phyloP scores from a whole-genome alignment of 2,113 vertebrate genomes.

The Egretta garzetta region DNA sequence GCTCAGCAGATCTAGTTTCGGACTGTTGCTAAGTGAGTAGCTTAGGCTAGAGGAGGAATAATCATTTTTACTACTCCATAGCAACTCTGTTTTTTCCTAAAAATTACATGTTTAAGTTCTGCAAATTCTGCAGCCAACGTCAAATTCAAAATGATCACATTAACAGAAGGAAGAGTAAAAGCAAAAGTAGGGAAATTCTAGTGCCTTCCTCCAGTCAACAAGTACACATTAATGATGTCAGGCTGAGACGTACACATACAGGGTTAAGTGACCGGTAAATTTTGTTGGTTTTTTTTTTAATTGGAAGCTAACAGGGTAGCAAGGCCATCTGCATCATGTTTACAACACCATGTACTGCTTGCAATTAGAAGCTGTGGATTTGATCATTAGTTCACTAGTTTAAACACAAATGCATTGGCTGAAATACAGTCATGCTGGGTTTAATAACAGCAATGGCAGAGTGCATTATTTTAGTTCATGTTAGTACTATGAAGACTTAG shows the following conservation, averaged over 20 bases:
- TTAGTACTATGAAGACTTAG: neutral
- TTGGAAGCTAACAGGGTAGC: neutral
- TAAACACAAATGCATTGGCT: constrained; percentile 3
- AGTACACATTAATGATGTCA: neutral
- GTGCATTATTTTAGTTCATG: neutral
- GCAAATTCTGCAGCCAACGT: neutral
- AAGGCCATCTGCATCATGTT: constrained; percentile 49
- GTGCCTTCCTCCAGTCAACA: neutral
- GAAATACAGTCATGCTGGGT: neutral
- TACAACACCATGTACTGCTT: constrained; percentile 3
- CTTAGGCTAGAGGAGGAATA: neutral
- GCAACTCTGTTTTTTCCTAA: constrained; percentile 24
- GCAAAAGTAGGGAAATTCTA: neutral
- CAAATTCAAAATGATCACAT: neutral
- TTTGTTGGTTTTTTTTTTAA: neutral
- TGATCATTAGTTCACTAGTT: constrained; percentile 21
- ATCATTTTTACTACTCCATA: constrained; percentile 12
- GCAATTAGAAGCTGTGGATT: constrained; percentile 45
- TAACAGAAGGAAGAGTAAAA: neutral
- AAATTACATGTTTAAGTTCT: neutral
- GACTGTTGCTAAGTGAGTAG: constrained; percentile 49
- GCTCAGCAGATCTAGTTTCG: neutral
- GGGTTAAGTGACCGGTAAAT: neutral
- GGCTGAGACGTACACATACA: neutral
- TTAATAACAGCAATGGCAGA: neutral